Evolutionary conservation across 1,140 invertebrate species (phyloP).

Genomic region (Heterodera carotae): DNA sequence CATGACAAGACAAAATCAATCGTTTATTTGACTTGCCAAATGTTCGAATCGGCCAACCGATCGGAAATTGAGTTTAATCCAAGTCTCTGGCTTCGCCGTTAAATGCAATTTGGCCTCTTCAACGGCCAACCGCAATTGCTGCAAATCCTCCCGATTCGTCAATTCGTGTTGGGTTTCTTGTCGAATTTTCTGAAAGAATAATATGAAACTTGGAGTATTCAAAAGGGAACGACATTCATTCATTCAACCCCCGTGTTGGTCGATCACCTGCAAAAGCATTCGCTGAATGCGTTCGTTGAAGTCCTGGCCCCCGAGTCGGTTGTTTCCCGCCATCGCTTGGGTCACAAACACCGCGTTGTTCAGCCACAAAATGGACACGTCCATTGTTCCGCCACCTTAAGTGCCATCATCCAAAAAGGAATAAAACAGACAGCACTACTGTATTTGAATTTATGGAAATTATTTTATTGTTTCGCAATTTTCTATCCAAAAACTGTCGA

Average conservation of each 20-base stretch:
- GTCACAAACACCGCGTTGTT: constrained; percentile 69
- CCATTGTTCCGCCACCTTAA: constrained; percentile 68
- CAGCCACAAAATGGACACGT: constrained; percentile 68
- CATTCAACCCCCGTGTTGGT: no score
- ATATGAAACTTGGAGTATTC: not conserved
- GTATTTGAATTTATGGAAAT: not conserved
- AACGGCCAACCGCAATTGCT: constrained; percentile 67
- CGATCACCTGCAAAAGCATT: constrained; percentile 59
- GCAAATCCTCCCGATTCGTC: constrained; percentile 68
- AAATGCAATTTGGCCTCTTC: constrained; percentile 68
- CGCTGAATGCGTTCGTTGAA: constrained; percentile 68
- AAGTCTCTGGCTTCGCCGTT: constrained; percentile 59
- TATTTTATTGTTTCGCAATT: not conserved
- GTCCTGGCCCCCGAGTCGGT: constrained; percentile 69
- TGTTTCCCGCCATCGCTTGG: constrained; percentile 70
- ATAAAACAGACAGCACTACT: constrained; percentile 15
- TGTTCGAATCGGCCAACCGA: constrained; percentile 66
- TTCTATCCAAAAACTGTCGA: not conserved
- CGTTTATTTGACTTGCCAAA: constrained; percentile 66
- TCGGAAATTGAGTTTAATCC: constrained; percentile 61
- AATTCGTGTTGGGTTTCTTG: constrained; percentile 48
- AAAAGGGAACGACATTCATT: no score
- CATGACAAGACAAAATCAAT: constrained; percentile 8
- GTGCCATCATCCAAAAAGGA: no score
- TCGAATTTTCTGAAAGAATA: constrained; percentile 19